Conservation (phyloP, 2,113 vertebrate genomes). For the Callocephalon fimbriatum region DNA sequence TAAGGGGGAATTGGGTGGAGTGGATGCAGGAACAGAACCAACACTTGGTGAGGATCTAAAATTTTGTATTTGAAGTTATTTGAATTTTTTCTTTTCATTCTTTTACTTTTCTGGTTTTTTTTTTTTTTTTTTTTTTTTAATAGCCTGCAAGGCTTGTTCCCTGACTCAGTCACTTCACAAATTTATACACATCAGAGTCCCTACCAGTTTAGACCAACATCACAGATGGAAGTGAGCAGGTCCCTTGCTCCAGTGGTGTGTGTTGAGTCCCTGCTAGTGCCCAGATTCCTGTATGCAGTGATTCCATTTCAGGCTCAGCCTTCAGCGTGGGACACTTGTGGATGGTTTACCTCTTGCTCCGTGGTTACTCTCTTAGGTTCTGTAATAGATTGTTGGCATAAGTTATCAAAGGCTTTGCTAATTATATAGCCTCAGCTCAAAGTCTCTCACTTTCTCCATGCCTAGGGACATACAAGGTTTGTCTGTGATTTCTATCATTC, state of each 20-base stretch:
- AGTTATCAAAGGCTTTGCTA: neutral
- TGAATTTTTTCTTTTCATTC: neutral
- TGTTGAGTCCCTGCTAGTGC: neutral
- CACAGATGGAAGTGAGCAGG: neutral
- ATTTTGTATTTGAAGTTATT: neutral
- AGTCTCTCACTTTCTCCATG: neutral
- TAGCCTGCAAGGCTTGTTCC: neutral
- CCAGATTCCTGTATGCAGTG: neutral
- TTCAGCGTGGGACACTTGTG: neutral
- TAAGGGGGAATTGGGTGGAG: neutral
- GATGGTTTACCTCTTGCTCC: neutral
- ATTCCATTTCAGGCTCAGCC: neutral
- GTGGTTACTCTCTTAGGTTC: neutral
- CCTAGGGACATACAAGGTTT: neutral
- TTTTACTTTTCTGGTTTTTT: neutral
- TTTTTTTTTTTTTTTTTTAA: neutral
- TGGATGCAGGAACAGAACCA: neutral
- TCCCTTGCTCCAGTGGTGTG: neutral
- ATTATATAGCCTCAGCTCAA: neutral
- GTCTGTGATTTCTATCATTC: neutral
- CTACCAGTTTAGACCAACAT: neutral
- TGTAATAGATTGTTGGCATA: neutral
- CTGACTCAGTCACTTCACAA: fast-evolving
- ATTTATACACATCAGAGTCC: neutral
- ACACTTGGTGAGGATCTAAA: neutral